These are phyloP conservation scores for Arbacia lixula DNA, from an alignment of 53 echinoderm and acorn worm genomes.

Conservation along the genomic window DNA sequence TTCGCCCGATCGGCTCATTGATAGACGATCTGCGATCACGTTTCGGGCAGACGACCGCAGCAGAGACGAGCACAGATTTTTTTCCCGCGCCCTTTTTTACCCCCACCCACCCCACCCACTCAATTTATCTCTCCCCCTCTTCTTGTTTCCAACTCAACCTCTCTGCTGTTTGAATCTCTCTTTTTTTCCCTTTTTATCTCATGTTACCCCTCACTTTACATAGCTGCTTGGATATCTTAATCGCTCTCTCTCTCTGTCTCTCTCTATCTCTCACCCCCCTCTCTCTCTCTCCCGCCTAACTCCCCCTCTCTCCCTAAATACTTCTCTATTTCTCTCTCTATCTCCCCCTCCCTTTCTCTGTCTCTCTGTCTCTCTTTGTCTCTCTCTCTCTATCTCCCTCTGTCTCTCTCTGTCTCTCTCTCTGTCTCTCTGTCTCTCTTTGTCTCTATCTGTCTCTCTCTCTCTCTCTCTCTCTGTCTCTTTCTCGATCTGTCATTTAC, in stretches of 20 bases:
- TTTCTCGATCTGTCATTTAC: too few relatives aligned
- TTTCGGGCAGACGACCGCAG: conserved; percentile 37
- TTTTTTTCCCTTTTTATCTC: neutral
- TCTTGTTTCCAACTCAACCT: neutral
- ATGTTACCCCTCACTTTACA: neutral
- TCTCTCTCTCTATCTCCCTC: neutral
- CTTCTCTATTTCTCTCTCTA: neutral
- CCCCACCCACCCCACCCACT: neutral
- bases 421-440: neutral
- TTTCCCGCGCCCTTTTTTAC: neutral
- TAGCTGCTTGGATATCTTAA: neutral
- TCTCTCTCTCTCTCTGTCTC: neutral
- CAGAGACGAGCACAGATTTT: conserved; percentile 24
- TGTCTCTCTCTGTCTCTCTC: neutral
- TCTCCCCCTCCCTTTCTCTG: neutral
- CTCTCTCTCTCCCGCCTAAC: neutral
- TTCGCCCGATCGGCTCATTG: conserved; percentile 41
- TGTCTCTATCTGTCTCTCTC: neutral
- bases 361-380: too few relatives aligned
- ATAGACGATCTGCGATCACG: conserved; percentile 39
- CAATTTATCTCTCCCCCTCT: conserved; percentile 4
- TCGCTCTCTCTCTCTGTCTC: neutral
- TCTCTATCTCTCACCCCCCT: neutral
- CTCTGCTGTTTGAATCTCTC: neutral
- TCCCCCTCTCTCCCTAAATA: neutral